Evolutionary conservation across 2,797 vertebrate species (phyloP).

Genomic region (Monodelphis domestica): DNA sequence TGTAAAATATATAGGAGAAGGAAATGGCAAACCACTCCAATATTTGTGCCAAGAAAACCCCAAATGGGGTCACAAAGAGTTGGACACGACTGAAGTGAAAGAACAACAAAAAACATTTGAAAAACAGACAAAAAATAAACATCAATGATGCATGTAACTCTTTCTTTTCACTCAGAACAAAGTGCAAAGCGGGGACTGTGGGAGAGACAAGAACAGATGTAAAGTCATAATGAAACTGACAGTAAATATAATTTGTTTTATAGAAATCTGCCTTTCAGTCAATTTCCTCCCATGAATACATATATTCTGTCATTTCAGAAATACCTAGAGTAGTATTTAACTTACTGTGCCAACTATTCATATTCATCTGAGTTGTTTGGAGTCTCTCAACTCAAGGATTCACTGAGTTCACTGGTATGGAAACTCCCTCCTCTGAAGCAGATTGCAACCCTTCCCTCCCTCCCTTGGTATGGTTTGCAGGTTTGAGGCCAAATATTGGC

Average conservation of each 20-base stretch:
- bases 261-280: neutral
- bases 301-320: neutral
- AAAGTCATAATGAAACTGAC: neutral
- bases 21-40: too few species aligned
- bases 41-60: too few species aligned
- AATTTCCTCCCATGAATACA: too few species aligned
- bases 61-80: too few species aligned
- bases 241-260: neutral
- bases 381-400: neutral
- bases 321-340: neutral
- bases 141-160: neutral
- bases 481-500: neutral
- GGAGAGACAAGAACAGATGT: neutral
- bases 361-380: neutral
- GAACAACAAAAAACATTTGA: too few species aligned
- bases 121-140: neutral
- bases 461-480: neutral
- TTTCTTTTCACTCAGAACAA: neutral
- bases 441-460: neutral
- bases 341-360: neutral
- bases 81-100: too few species aligned
- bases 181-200: neutral
- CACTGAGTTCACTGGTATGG: neutral
- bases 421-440: neutral
- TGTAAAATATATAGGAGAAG: too few species aligned